Conservation (phyloP, 37 sponge, comb jelly and placozoan species). For the Dysidea cf. avara region DNA sequence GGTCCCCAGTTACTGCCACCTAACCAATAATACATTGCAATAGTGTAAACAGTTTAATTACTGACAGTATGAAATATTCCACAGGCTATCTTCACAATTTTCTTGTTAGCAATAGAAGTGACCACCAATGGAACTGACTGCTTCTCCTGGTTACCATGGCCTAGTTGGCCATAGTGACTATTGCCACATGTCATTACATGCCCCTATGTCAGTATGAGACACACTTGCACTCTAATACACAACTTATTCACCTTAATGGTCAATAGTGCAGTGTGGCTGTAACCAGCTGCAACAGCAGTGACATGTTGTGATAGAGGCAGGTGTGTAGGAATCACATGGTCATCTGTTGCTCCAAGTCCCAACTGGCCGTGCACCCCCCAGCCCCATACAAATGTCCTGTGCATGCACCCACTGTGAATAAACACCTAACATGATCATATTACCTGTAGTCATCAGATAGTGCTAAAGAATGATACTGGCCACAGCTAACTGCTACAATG, state of each 20-base stretch:
- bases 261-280: constrained; percentile 70
- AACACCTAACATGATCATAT: too few relatives aligned
- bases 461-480: constrained; percentile 81
- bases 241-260: constrained; percentile 34
- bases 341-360: constrained; percentile 55
- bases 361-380: constrained; percentile 83
- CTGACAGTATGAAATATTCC: constrained; percentile 73
- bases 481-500: constrained; percentile 62
- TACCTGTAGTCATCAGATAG: constrained; percentile 69
- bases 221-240: not conserved
- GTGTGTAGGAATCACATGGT: constrained; percentile 61
- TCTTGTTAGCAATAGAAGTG: constrained; percentile 5
- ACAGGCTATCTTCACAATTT: constrained; percentile 58
- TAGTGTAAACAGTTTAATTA: not conserved
- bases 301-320: constrained; percentile 29
- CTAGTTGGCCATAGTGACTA: constrained; percentile 78
- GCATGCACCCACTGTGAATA: not conserved
- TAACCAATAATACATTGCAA: not conserved
- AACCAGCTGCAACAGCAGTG: constrained; percentile 64
- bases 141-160: constrained; percentile 66
- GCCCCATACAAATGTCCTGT: constrained; percentile 84
- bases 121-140: constrained; percentile 49
- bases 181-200: constrained; percentile 77
- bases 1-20: constrained; percentile 54
- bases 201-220: constrained; percentile 25